Conservation (phyloP, 2,888 invertebrate species). For the Heliconius sara region DNA sequence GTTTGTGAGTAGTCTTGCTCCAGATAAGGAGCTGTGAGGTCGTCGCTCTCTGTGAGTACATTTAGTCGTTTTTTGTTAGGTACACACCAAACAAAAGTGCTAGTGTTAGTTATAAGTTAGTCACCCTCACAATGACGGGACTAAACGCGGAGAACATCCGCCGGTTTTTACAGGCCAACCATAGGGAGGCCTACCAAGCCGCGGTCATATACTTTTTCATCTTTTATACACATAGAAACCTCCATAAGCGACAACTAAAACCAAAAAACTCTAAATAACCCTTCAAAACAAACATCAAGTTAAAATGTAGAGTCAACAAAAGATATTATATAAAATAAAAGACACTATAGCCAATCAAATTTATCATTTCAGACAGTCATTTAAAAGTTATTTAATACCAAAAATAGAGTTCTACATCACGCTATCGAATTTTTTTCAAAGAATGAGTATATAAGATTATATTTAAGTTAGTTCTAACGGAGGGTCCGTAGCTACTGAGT, state of each 20-base stretch:
- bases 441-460: slow-evolving; percentile 50
- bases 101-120: no score
- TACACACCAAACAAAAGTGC: no score
- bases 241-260: slow-evolving; percentile 18
- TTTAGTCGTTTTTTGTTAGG: no score
- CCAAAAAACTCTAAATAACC: slow-evolving; percentile 14
- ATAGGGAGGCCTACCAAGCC: no score
- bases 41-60: no score
- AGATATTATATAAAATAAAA: not conserved
- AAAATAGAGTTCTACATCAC: slow-evolving; percentile 66
- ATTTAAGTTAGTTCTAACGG: slow-evolving; percentile 41
- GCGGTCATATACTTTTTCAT: no score
- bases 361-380: not conserved
- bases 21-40: no score
- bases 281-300: not conserved
- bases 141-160: no score
- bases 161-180: no score
- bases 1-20: no score
- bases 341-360: not conserved
- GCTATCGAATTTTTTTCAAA: slow-evolving; percentile 60
- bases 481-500: slow-evolving; percentile 82
- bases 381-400: slow-evolving; percentile 15
- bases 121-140: no score
- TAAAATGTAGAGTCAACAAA: not conserved
- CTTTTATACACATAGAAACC: slow-evolving; percentile 34